A percentile compares a stretch with the other conserved stretches of the same genome.
Conservation (phyloP, 2,888 invertebrate genomes). For the Agrochola circellaris region DNA sequence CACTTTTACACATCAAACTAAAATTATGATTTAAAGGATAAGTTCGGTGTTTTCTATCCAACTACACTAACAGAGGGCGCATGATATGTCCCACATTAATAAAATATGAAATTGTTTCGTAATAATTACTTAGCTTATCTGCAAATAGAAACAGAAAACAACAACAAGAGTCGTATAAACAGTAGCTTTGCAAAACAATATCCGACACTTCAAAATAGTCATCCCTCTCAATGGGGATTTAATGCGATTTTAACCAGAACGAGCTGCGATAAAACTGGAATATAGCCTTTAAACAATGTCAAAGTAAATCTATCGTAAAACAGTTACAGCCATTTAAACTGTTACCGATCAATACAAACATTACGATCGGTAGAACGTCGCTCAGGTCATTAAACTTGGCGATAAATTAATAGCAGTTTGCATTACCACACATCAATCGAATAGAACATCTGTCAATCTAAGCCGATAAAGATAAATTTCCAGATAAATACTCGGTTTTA, state of each 20-base stretch:
- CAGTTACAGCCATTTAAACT: conserved; percentile 77
- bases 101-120: background rate
- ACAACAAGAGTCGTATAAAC: background rate
- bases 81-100: background rate
- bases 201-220: conserved; percentile 66
- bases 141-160: background rate
- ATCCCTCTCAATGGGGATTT: conserved; percentile 74
- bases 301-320: conserved; percentile 84
- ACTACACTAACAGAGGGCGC: background rate
- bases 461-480: conserved; percentile 76
- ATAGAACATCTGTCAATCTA: conserved; percentile 78
- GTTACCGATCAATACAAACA: conserved; percentile 78
- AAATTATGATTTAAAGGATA: background rate
- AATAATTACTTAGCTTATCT: background rate
- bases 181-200: conserved; percentile 52
- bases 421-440: conserved; percentile 78
- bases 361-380: conserved; percentile 74
- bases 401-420: conserved; percentile 80
- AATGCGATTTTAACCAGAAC: conserved; percentile 78
- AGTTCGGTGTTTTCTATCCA: background rate
- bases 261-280: conserved; percentile 81
- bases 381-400: conserved; percentile 71
- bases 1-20: background rate
- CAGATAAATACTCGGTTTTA: conserved; percentile 74
- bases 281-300: conserved; percentile 84